Evolutionary conservation across 2,113 vertebrate genomes (phyloP), one percentile per base, ranked within the genome.

Genomic region (Macquaria ambigua): DNA sequence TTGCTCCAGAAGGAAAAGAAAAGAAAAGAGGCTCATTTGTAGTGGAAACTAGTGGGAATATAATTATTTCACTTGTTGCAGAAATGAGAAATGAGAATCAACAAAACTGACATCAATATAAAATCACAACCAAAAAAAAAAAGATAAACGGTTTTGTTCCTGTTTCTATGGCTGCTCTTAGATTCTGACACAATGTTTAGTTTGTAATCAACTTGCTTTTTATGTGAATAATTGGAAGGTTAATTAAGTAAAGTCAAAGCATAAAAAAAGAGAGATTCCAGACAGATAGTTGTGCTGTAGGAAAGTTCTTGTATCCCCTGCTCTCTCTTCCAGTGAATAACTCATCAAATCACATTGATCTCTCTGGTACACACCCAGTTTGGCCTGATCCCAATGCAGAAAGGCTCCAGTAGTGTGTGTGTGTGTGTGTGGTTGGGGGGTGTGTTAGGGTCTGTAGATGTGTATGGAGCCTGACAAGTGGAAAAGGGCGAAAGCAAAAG

Each of bases 381-480:
- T 91, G 89, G 89, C 92, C 84, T 21, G 4, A 85, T 73, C 81
- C 86, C 93, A 89, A 55, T 62, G 78, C 82, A 74, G 68, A 90
- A 85, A 63, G 77, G 58, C 82, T 80, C 89, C 71, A 73, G 74
- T 58, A 58, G 56, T 48, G 77, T 86, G 79, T 76, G 48, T 86
- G 46, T 84, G 63, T 77, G 86, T 58, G 58, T 59, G 81, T 78
- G 46, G 15, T 15, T 50, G 79, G n/a, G 23, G 48, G 46, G 55
- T 62, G 41, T 9, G 50, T 34, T 25, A 15, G 37, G 89, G 70
- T 62, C 79, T 93, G 84, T 89, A 87, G 89, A 93, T 79, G 74
- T 92, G 80, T 86, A 93, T 92, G 74, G 50, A 87, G 80, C 73
- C 87, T 93, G 91, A 94, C 93, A 94, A 93, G 91, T 92, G 89